A percentile compares a stretch with the other conserved stretches of the same genome.
Evolutionary conservation across 2,113 vertebrate genomes (phyloP).

Genomic region (Mystacornis crossleyi): DNA sequence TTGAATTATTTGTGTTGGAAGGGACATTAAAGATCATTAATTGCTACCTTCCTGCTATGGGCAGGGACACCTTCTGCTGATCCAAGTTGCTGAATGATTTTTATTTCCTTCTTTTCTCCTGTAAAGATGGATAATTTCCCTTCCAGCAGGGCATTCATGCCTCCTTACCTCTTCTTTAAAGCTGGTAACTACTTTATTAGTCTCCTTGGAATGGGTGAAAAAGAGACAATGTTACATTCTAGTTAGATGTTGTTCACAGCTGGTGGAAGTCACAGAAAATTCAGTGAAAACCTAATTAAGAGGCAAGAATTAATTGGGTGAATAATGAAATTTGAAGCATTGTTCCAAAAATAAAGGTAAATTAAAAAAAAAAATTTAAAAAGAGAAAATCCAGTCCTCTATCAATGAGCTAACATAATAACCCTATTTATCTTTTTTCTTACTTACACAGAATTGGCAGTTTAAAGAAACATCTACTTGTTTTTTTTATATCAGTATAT

Average conservation of each 20-base stretch:
- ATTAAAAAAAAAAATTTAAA: accelerated
- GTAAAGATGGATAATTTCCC: background rate
- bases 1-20: background rate
- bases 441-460: background rate
- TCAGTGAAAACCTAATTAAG: background rate
- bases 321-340: background rate
- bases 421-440: background rate
- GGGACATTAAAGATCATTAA: background rate
- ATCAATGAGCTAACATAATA: background rate
- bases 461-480: background rate
- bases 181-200: background rate
- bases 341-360: background rate
- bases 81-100: background rate
- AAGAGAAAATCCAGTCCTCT: background rate
- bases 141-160: background rate
- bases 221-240: background rate
- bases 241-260: background rate
- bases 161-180: background rate
- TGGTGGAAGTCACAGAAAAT: background rate
- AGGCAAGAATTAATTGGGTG: background rate
- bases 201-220: background rate
- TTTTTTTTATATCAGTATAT: background rate
- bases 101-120: background rate
- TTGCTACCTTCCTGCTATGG: background rate
- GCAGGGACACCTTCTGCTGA: background rate